Evolutionary conservation across 2,113 vertebrate genomes (phyloP).

Genomic region (Cygnus buccinator): DNA sequence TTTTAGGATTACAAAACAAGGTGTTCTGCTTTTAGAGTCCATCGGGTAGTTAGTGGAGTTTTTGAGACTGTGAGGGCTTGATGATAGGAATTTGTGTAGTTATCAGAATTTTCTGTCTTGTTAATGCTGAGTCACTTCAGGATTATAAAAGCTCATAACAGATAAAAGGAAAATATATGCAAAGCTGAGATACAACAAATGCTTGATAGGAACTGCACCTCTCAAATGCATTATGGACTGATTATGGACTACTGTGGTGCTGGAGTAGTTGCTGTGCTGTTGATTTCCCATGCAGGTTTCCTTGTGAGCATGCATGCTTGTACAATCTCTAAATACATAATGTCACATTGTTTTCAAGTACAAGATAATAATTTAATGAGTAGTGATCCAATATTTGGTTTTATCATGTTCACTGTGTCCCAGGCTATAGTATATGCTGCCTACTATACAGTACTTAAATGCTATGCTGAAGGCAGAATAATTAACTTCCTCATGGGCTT

Average conservation of each 20-base stretch:
- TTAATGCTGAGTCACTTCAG: no score
- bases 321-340: background rate
- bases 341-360: background rate
- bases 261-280: background rate
- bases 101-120: background rate
- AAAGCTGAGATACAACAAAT: background rate
- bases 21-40: background rate
- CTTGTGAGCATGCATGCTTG: background rate
- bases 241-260: background rate
- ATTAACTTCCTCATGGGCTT: slow-evolving; percentile 35
- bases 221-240: background rate
- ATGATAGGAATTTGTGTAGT: background rate
- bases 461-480: slow-evolving; percentile 29
- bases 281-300: background rate
- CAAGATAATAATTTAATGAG: slow-evolving; percentile 17
- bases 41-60: background rate
- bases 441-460: slow-evolving; percentile 10
- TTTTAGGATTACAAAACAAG: background rate
- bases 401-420: background rate
- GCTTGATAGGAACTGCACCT: background rate
- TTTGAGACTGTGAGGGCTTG: background rate
- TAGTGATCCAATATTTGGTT: slow-evolving; percentile 21
- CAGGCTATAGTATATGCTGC: background rate
- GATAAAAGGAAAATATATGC: background rate
- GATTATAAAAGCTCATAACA: background rate